Conservation (phyloP, 2,888 invertebrate species). For the Nemurella pictetii region DNA sequence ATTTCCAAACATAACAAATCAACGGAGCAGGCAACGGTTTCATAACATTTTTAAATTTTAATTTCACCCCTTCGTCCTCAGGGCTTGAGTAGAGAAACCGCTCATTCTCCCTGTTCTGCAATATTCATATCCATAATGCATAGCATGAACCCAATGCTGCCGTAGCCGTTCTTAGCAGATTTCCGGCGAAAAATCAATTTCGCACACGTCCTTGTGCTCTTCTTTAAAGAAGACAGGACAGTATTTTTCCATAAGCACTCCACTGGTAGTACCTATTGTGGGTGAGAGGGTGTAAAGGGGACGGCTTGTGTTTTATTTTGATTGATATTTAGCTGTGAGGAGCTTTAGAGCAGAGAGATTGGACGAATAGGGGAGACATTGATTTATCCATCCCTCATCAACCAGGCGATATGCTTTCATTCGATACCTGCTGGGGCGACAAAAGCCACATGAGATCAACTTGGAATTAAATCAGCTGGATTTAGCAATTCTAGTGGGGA, state of each 20-base stretch:
- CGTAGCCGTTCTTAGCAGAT: neutral
- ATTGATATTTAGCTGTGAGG: neutral
- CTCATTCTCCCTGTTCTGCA: neutral
- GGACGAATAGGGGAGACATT: neutral
- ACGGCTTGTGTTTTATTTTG: neutral
- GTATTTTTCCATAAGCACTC: neutral
- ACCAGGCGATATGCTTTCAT: neutral
- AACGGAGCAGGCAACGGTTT: too few species aligned
- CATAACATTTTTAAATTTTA: too few species aligned
- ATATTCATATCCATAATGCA: neutral
- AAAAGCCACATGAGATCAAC: neutral
- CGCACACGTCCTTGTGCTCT: neutral
- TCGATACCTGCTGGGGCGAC: neutral
- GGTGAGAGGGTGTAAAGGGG: neutral
- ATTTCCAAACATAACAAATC: too few species aligned
- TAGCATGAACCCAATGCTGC: neutral
- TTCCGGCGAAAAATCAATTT: neutral
- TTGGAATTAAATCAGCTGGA: neutral
- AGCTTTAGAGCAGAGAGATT: neutral
- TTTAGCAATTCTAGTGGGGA: neutral
- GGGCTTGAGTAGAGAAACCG: too few species aligned
- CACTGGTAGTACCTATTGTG: neutral
- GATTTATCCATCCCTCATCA: neutral
- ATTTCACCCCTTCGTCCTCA: too few species aligned
- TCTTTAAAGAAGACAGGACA: neutral